Percentiles rank a stretch among this genome's conserved stretches.
Conservation (phyloP, 2,113 vertebrate species). For the Cariama cristata region DNA sequence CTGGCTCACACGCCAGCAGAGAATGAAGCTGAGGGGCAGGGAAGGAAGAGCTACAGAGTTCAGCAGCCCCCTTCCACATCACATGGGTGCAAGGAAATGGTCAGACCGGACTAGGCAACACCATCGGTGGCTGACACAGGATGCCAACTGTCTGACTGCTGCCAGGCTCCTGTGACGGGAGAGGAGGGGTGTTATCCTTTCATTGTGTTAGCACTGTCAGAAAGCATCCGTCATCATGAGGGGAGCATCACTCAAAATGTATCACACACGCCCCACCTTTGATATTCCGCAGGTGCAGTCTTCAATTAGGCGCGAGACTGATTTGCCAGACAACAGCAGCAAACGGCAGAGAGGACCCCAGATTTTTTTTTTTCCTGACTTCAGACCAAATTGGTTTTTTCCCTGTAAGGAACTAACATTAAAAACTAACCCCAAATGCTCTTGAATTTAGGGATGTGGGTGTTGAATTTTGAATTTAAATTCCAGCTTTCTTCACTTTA, state of each 20-base stretch:
- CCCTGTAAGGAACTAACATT: not conserved
- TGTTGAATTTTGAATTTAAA: conserved; percentile 41
- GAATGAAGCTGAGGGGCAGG: not conserved
- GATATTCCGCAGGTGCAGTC: not conserved
- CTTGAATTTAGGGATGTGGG: conserved; percentile 12
- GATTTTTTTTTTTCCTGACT: not conserved
- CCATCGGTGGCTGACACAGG: not conserved
- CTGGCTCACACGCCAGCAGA: not conserved
- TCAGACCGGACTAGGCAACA: not conserved
- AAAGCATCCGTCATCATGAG: not conserved
- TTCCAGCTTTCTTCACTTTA: conserved; percentile 12
- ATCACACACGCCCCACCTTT: not conserved
- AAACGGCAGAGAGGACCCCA: not conserved
- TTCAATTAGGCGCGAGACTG: not conserved
- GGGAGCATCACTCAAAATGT: not conserved
- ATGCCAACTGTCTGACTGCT: not conserved
- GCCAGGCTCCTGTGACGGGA: not conserved
- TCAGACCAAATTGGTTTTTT: not conserved
- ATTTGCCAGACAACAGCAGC: not conserved
- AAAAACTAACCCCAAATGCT: not conserved
- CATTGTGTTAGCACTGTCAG: not conserved
- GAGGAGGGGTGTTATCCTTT: not conserved
- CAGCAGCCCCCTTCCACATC: not conserved
- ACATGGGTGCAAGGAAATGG: not conserved
- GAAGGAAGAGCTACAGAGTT: not conserved